phyloP scores from a whole-genome alignment of 2,113 vertebrate species.

The Megaceryle torquata region DNA sequence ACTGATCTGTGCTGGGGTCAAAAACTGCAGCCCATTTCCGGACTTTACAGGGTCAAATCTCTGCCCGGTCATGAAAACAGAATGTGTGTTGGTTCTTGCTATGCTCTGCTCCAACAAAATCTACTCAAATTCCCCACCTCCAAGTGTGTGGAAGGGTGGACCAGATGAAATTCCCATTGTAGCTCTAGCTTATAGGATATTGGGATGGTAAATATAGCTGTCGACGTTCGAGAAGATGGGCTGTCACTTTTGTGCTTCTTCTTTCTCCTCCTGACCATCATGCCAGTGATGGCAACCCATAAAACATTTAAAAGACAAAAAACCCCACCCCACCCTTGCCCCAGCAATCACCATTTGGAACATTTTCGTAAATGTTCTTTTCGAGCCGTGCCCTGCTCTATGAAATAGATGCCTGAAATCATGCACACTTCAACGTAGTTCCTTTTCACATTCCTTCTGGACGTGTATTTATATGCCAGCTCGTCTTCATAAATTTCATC shows the following conservation, averaged over 20 bases:
- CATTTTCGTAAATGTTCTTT: constrained; percentile 51
- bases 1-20: background rate
- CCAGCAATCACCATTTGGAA: constrained; percentile 42
- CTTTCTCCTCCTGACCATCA: background rate
- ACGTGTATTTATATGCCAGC: constrained; percentile 45
- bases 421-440: constrained; percentile 11
- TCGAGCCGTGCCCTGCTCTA: constrained; percentile 14
- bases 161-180: background rate
- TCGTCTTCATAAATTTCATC: constrained; percentile 55
- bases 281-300: background rate
- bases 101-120: background rate
- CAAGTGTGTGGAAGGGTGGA: background rate
- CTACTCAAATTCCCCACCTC: background rate
- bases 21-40: background rate
- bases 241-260: background rate
- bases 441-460: constrained; percentile 54
- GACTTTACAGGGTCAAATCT: background rate
- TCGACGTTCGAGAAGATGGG: background rate
- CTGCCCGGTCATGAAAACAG: background rate
- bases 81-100: background rate
- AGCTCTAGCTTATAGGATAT: background rate
- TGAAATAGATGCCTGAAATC: constrained; percentile 45
- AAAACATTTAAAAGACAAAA: background rate
- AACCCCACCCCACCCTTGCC: background rate
- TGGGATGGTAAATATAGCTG: background rate